Evolutionary conservation across 92 coral and sea anemone genomes (phyloP).

Genomic region (Desmophyllum pertusum): DNA sequence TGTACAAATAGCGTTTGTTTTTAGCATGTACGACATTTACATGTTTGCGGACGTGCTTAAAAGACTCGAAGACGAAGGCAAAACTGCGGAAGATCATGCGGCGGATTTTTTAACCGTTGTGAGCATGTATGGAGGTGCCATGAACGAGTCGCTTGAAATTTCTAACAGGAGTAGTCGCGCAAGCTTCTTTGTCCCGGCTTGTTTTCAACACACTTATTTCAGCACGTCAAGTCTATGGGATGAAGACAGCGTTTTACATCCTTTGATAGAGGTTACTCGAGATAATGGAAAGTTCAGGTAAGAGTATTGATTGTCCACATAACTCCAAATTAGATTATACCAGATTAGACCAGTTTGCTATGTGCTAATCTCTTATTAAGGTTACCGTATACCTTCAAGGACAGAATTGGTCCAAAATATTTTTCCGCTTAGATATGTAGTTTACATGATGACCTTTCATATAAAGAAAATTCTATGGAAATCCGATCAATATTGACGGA

Average conservation of each 20-base stretch:
- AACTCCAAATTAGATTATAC: neutral
- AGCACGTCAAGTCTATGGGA: constrained; percentile 70
- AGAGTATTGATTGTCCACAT: neutral
- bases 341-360: neutral
- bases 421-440: too few relatives aligned
- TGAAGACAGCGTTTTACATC: constrained; percentile 34
- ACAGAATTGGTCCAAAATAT: too few relatives aligned
- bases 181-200: constrained; percentile 61
- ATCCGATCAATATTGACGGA: too few relatives aligned
- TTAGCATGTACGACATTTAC: constrained; percentile 60
- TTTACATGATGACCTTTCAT: too few relatives aligned
- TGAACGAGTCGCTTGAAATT: constrained; percentile 57
- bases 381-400: too few relatives aligned
- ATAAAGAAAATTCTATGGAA: too few relatives aligned
- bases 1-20: constrained; percentile 33
- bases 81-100: constrained; percentile 37
- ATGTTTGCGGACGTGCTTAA: constrained; percentile 56
- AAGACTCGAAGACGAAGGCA: constrained; percentile 40
- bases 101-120: constrained; percentile 59
- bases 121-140: constrained; percentile 72
- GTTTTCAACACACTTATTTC: constrained; percentile 67
- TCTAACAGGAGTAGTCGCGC: neutral
- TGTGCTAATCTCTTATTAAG: too few relatives aligned
- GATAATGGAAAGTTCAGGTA: constrained; percentile 65
- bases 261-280: constrained; percentile 51